A percentile compares a stretch with the other conserved stretches of the same genome.
These are phyloP conservation scores for Apis dorsata DNA, from an alignment of 1,140 invertebrate species.

Conservation along the genomic window DNA sequence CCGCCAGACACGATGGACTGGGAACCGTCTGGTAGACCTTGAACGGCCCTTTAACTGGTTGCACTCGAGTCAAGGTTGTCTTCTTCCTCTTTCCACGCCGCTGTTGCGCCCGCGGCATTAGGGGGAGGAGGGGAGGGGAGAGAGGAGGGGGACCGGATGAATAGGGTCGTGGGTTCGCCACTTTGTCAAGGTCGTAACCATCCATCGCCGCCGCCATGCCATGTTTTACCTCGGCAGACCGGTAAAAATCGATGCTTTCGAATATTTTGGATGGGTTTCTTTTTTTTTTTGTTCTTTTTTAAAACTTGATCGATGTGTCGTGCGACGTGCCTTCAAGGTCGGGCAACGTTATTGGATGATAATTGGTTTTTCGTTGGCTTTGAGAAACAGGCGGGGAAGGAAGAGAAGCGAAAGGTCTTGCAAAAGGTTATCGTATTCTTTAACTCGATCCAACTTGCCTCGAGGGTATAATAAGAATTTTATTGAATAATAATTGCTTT, in stretches of 20 bases:
- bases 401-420: too few species aligned
- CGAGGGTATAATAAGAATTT: background rate
- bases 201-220: background rate
- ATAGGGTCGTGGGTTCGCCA: conserved; percentile 62
- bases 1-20: conserved; percentile 52
- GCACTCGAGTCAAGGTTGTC: conserved; percentile 66
- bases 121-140: too few species aligned
- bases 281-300: too few species aligned
- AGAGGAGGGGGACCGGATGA: conserved; percentile 34
- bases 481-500: background rate
- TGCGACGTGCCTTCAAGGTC: too few species aligned
- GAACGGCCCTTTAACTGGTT: conserved; percentile 69
- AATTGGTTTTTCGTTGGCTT: too few species aligned
- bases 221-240: background rate
- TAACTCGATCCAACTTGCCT: too few species aligned
- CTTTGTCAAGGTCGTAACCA: conserved; percentile 55
- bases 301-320: too few species aligned
- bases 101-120: conserved; percentile 25
- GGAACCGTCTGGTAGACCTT: conserved; percentile 65
- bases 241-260: background rate
- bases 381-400: too few species aligned
- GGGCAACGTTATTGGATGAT: too few species aligned
- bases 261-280: background rate
- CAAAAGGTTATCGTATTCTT: too few species aligned
- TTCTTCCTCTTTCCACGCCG: conserved; percentile 59